Conservation (phyloP, 2,797 vertebrate species). For the Amphiprion clarkii region DNA sequence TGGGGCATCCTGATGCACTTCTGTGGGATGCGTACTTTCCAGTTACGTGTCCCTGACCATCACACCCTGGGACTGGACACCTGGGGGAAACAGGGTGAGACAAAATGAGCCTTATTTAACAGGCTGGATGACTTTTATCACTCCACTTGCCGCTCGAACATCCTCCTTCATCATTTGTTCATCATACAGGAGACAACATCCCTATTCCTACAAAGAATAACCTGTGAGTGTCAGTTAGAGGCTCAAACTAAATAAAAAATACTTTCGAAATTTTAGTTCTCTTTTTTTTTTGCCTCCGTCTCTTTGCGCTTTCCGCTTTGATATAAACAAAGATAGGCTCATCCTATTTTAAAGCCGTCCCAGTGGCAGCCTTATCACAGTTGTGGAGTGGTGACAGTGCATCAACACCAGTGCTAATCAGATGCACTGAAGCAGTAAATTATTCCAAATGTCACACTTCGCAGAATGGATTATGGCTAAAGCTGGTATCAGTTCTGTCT, state of each 20-base stretch:
- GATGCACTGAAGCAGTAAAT: slow-evolving; percentile 64
- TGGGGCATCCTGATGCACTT: slow-evolving; percentile 96
- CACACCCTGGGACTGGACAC: slow-evolving; percentile 98
- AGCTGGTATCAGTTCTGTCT: slow-evolving; percentile 38
- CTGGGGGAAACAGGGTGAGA: slow-evolving; percentile 70
- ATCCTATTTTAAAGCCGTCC: slow-evolving; percentile 57
- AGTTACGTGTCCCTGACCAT: slow-evolving; percentile 98
- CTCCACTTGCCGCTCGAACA: not conserved
- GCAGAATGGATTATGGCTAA: slow-evolving; percentile 48
- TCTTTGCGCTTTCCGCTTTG: not conserved
- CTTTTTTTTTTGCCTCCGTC: slow-evolving; percentile 20
- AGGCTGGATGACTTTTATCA: not conserved
- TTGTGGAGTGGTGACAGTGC: slow-evolving; percentile 48
- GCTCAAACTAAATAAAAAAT: slow-evolving; percentile 12
- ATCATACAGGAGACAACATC: slow-evolving; percentile 1
- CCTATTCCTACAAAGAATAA: not conserved
- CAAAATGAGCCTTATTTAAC: not conserved
- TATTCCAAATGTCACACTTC: slow-evolving; percentile 62
- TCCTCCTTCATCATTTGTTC: not conserved
- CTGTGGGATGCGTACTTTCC: slow-evolving; percentile 98
- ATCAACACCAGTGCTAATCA: slow-evolving; percentile 56
- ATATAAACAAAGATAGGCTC: slow-evolving; percentile 66
- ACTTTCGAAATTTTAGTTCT: slow-evolving; percentile 28
- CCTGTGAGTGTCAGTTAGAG: slow-evolving; percentile 4
- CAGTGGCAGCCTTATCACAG: slow-evolving; percentile 48